phyloP scores from a whole-genome alignment of 2,797 vertebrate genomes.

The Myripristis jacobus region DNA sequence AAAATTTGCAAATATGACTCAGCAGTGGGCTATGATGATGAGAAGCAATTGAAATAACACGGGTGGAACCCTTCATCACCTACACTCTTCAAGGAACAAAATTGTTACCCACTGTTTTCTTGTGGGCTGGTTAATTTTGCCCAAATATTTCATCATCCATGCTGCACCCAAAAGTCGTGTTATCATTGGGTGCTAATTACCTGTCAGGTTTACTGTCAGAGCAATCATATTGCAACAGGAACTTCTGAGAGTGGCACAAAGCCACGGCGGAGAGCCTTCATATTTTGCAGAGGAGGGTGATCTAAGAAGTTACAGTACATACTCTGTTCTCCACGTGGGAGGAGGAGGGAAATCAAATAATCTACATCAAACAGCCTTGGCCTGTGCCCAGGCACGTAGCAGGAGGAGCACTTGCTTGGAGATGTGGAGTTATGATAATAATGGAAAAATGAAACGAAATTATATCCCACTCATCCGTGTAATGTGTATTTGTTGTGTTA shows the following conservation, averaged over 20 bases:
- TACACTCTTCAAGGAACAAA: background rate
- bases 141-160: constrained; percentile 31
- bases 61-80: constrained; percentile 2
- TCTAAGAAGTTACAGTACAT: constrained; percentile 51
- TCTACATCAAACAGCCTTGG: constrained; percentile 64
- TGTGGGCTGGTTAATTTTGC: constrained; percentile 28
- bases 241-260: constrained; percentile 25
- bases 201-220: constrained; percentile 30
- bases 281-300: constrained; percentile 54
- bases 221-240: background rate
- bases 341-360: constrained; percentile 68
- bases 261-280: constrained; percentile 37
- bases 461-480: constrained; percentile 43
- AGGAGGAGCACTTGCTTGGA: constrained; percentile 31
- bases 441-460: constrained; percentile 43
- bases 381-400: constrained; percentile 42
- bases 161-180: constrained; percentile 22
- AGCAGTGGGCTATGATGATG: background rate
- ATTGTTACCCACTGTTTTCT: background rate
- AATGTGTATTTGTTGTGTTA: constrained; percentile 39
- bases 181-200: constrained; percentile 36
- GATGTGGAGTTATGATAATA: constrained; percentile 57
- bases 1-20: no score
- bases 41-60: constrained; percentile 33
- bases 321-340: constrained; percentile 50